Evolutionary conservation across 2,888 invertebrate species (phyloP).

Genomic region (Panzeria rudis): DNA sequence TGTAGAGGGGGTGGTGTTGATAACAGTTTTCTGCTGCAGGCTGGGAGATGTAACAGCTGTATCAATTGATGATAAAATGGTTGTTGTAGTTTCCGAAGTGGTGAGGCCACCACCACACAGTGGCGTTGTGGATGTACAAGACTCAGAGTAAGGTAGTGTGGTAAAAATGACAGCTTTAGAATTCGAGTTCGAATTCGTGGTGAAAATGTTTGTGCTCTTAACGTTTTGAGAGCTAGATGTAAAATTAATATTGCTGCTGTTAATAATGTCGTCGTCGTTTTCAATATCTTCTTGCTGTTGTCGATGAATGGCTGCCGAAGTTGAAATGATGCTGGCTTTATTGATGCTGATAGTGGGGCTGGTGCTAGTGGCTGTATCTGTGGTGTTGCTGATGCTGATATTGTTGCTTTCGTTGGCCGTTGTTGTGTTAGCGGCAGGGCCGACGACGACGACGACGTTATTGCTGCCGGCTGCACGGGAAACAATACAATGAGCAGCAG

Average conservation of each 20-base stretch:
- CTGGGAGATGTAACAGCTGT: slow-evolving; percentile 73
- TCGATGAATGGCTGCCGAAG: slow-evolving; percentile 62
- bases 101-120: slow-evolving; percentile 56
- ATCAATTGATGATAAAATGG: slow-evolving; percentile 73
- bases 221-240: slow-evolving; percentile 51
- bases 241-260: slow-evolving; percentile 52
- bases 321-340: slow-evolving; percentile 54
- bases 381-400: slow-evolving; percentile 50
- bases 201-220: slow-evolving; percentile 29
- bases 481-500: slow-evolving; percentile 73
- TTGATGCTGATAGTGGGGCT: not conserved
- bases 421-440: slow-evolving; percentile 28
- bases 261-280: slow-evolving; percentile 62
- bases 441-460: slow-evolving; percentile 71
- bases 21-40: slow-evolving; percentile 73
- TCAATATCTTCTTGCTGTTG: slow-evolving; percentile 47
- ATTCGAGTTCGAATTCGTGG: slow-evolving; percentile 38
- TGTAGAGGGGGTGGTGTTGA: slow-evolving; percentile 69
- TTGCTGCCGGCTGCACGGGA: slow-evolving; percentile 72
- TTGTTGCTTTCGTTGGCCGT: slow-evolving; percentile 41
- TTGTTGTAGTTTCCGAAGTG: slow-evolving; percentile 63
- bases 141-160: slow-evolving; percentile 56
- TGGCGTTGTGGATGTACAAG: slow-evolving; percentile 47
- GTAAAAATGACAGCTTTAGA: slow-evolving; percentile 43
- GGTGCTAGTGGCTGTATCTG: slow-evolving; percentile 33